Percentiles rank a stretch among this genome's conserved stretches.
These are phyloP conservation scores for Typhlichthys eigenmanni DNA, from an alignment of 2,797 vertebrate genomes.

Conservation along the genomic window DNA sequence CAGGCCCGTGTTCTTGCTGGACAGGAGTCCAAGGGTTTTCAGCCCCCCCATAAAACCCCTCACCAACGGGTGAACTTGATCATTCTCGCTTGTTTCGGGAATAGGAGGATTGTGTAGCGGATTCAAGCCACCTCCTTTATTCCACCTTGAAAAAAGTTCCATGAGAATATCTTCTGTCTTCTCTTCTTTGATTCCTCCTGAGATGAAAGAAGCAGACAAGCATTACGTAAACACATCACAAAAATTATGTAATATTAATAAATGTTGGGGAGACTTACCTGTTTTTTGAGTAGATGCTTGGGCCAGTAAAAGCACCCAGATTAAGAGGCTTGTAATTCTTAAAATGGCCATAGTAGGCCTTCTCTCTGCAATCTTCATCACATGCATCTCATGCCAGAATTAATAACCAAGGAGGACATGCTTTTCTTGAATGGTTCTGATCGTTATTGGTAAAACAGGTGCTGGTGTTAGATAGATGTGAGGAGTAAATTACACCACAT, in stretches of 20 bases:
- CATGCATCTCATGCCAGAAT: slow-evolving; percentile 60
- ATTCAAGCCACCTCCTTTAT: slow-evolving; percentile 60
- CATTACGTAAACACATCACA: background rate
- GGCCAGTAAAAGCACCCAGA: slow-evolving; percentile 66
- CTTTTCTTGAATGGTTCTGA: slow-evolving; percentile 18
- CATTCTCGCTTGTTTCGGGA: slow-evolving; percentile 50
- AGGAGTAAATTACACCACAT: slow-evolving; percentile 63
- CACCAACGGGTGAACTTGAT: slow-evolving; percentile 60
- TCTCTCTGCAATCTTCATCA: slow-evolving; percentile 61
- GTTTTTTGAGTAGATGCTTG: slow-evolving; percentile 51
- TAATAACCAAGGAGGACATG: slow-evolving; percentile 49
- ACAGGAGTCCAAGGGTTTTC: slow-evolving; percentile 71
- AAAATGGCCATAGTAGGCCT: slow-evolving; percentile 60
- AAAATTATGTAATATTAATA: slow-evolving; percentile 1
- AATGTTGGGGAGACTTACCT: slow-evolving; percentile 62
- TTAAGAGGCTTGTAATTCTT: slow-evolving; percentile 55
- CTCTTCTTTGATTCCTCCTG: slow-evolving; percentile 56
- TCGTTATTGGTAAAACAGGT: slow-evolving; percentile 29
- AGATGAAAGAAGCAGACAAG: slow-evolving; percentile 20
- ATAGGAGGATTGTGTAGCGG: slow-evolving; percentile 36
- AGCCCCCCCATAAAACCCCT: slow-evolving; percentile 72
- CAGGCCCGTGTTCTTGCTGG: slow-evolving; percentile 50
- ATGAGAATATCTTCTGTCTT: slow-evolving; percentile 66
- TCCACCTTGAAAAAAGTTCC: slow-evolving; percentile 73
- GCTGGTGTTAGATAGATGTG: slow-evolving; percentile 20